Base-by-base conservation (phyloP, 1,140 invertebrate species). In the Pseudachorutes palmiensis region DNA sequence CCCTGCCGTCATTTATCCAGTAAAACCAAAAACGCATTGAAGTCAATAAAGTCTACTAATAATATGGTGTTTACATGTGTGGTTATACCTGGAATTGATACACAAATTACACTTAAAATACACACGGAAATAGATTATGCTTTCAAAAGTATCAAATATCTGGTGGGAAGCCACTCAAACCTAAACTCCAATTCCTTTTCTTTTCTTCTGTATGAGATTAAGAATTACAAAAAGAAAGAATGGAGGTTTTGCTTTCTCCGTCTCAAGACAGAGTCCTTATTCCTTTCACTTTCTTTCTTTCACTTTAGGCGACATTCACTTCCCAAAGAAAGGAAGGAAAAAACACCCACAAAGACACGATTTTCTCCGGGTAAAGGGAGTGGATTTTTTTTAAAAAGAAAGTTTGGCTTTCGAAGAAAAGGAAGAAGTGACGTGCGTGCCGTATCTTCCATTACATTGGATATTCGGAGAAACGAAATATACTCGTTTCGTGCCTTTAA, bases 261-360 rank as follows among this genome's bases (percentile, higher is more conserved):
- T n/a, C n/a, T n/a, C n/a, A n/a, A 55, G 24, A 55, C 51, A 55
- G 51, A 22, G 51, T 14, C 51, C 24, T 5, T 5, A 24, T 55
- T 55, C n/a, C n/a, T n/a, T 55, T 55, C 24, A 16, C 51, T 55
- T 24, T 22, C 9, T 22, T 16, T 5, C 36, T 55, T 55, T 55
- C 51, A 9, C 51, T 55, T 24, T 26, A 26, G 51, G 51, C 51
- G 24, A 5, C 24, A 14, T 55, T 55, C 51, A 16, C 51, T 55
- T 26, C 5, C 19, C 5, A 41, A 41, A 41, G 51, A 16, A 55
- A 55, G 12, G 24, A 55, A 55, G 51, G 24, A 55, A 12, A 55
- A 55, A 55, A 55, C 51, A 55, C 14, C 51, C 51, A 55, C 51
- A 55, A 26, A 12, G 51, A 55, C 51, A 55, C 51, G 51, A 9